Conservation (phyloP, 2,113 vertebrate genomes). For the Dasyornis broadbenti region DNA sequence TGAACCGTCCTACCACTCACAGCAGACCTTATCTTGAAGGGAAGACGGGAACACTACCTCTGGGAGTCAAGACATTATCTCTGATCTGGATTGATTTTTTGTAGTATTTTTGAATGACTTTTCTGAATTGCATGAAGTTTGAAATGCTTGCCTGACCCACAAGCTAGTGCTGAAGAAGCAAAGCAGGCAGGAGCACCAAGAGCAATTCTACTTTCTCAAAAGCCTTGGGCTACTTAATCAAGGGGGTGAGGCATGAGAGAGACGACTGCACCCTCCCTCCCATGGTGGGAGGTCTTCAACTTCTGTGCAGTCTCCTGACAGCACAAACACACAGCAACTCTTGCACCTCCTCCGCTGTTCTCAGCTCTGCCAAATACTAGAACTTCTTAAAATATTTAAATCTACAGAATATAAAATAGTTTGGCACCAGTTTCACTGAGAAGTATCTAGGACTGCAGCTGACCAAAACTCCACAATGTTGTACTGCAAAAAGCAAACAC, state of each 20-base stretch:
- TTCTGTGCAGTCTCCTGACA: not conserved
- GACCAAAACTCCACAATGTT: not conserved
- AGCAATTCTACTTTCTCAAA: not conserved
- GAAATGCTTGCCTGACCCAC: not conserved
- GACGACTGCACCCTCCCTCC: not conserved
- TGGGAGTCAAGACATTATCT: not conserved
- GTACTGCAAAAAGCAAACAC: not conserved
- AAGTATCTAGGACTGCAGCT: not conserved
- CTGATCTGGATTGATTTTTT: not conserved
- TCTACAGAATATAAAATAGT: not conserved
- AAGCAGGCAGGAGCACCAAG: not conserved
- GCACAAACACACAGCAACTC: not conserved
- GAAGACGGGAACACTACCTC: not conserved
- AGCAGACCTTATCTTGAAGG: not conserved
- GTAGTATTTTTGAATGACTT: not conserved
- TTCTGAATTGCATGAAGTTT: not conserved
- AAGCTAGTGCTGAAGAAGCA: not conserved
- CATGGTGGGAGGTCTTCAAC: fast-evolving
- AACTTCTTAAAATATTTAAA: not conserved
- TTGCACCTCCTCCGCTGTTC: not conserved
- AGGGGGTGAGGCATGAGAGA: not conserved
- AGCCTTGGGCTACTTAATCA: not conserved
- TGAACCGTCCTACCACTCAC: not conserved
- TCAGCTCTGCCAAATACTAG: not conserved
- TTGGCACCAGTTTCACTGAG: not conserved